Conservation (phyloP, 2,113 vertebrate genomes). For the Vombatus ursinus region DNA sequence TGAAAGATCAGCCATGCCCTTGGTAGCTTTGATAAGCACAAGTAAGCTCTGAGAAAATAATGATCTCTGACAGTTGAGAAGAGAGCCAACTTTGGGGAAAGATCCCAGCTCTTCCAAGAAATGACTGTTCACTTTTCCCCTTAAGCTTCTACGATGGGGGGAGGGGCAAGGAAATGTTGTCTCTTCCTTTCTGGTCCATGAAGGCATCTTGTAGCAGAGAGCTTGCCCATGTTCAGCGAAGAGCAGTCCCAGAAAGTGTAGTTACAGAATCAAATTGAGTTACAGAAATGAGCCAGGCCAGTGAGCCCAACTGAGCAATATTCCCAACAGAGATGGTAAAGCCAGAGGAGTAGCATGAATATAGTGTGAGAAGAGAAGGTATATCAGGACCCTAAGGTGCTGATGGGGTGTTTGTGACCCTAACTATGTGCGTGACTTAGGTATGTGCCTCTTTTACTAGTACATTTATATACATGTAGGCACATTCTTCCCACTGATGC, state of each 20-base stretch:
- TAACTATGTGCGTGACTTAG: not conserved
- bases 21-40: not conserved
- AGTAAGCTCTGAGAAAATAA: not conserved
- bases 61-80: not conserved
- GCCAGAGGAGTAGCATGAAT: not conserved
- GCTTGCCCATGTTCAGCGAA: not conserved
- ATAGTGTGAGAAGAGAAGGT: not conserved
- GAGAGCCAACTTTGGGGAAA: not conserved
- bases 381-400: not conserved
- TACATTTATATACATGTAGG: not conserved
- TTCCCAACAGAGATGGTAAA: not conserved
- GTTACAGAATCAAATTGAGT: not conserved
- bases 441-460: not conserved
- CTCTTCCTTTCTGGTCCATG: not conserved
- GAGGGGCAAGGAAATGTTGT: not conserved
- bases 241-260: not conserved
- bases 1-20: not conserved
- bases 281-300: not conserved
- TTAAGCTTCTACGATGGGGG: not conserved
- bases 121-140: not conserved
- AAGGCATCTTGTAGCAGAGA: not conserved
- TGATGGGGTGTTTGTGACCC: not conserved
- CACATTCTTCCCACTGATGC: not conserved
- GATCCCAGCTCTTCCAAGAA: not conserved
- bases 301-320: not conserved